These are phyloP conservation scores for Pygocentrus nattereri DNA, from an alignment of 2,797 vertebrate species.

Conservation along the genomic window DNA sequence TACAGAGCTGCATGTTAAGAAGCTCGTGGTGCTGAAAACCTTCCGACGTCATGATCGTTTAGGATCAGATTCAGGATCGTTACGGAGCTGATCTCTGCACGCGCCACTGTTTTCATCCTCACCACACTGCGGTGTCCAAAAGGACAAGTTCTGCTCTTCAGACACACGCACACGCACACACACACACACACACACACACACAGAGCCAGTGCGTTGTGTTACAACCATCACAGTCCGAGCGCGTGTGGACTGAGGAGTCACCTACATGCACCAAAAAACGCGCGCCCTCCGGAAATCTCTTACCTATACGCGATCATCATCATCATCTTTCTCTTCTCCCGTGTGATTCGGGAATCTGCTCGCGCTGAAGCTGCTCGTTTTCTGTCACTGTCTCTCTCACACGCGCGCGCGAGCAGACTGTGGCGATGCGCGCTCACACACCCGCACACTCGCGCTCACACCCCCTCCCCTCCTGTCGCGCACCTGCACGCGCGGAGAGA, in stretches of 20 bases:
- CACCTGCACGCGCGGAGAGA: not conserved
- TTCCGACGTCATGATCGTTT: too few species aligned
- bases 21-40: too few species aligned
- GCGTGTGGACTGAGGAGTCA: not conserved
- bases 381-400: not conserved
- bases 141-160: not conserved
- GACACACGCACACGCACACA: not conserved
- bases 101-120: conserved; percentile 67
- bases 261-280: not conserved
- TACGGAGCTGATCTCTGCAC: conserved; percentile 7
- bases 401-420: not conserved
- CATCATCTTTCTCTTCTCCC: not conserved
- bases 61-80: too few species aligned
- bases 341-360: not conserved
- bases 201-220: not conserved
- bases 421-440: not conserved
- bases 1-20: too few species aligned
- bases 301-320: conserved; percentile 51
- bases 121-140: conserved; percentile 53
- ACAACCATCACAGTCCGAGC: not conserved
- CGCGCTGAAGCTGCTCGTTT: not conserved
- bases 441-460: not conserved
- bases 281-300: conserved; percentile 50
- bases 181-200: not conserved
- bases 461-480: not conserved